phyloP scores from a whole-genome alignment of 2,113 vertebrate species.

The Prochilodus magdalenae region DNA sequence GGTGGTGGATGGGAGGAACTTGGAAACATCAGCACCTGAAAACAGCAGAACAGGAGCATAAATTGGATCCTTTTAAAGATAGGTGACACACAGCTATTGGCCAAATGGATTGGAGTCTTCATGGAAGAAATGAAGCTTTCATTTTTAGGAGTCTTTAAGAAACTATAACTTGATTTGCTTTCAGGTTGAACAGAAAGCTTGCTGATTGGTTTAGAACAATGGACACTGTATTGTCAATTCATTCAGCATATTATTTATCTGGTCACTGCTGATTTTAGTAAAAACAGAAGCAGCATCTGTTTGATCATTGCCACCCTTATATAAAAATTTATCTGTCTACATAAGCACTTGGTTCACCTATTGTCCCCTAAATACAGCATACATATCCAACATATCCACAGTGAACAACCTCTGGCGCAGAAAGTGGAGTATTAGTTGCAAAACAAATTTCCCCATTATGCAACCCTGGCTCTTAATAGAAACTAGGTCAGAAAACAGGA shows the following conservation, averaged over 20 bases:
- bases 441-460: conserved; percentile 37
- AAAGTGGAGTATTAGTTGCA: conserved; percentile 20
- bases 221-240: neutral
- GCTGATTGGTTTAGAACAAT: too few relatives aligned
- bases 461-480: conserved; percentile 37
- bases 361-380: neutral
- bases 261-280: neutral
- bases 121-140: too few relatives aligned
- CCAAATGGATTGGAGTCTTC: too few relatives aligned
- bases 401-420: neutral
- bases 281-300: neutral
- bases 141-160: too few relatives aligned
- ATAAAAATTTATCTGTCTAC: neutral
- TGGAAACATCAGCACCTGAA: too few relatives aligned
- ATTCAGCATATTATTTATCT: neutral
- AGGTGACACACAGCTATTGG: too few relatives aligned
- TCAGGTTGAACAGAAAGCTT: too few relatives aligned
- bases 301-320: neutral
- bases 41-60: too few relatives aligned
- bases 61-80: too few relatives aligned
- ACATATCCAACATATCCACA: neutral
- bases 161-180: neutral
- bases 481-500: conserved; percentile 38
- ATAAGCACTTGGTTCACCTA: neutral
- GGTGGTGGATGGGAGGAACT: too few relatives aligned